A percentile compares a stretch with the other conserved stretches of the same genome.
Evolutionary conservation across 2,113 vertebrate species (phyloP).

Genomic region (Thamnaconus septentrionalis): DNA sequence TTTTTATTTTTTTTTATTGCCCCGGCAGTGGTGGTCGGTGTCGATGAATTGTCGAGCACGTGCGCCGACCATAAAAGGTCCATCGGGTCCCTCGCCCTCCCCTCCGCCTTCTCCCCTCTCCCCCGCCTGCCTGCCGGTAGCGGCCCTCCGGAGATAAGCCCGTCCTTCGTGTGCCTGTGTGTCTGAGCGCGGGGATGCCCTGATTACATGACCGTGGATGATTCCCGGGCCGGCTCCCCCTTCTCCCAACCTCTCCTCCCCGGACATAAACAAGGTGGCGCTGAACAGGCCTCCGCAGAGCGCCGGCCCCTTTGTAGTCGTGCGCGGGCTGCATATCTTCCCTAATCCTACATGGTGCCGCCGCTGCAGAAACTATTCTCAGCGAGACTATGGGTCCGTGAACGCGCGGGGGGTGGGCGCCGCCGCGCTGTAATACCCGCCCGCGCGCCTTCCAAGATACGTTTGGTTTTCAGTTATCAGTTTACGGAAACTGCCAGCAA

Average conservation of each 20-base stretch:
- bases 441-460: constrained; percentile 16
- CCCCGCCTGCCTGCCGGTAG: constrained; percentile 29
- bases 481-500: constrained; percentile 35
- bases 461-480: constrained; percentile 18
- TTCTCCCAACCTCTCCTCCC: constrained; percentile 33
- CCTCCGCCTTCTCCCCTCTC: constrained; percentile 1
- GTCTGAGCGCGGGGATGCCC: constrained; percentile 52
- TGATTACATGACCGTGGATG: constrained; percentile 61
- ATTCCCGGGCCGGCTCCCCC: constrained; percentile 47
- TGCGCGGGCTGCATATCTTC: constrained; percentile 37
- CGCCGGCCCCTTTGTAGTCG: constrained; percentile 53
- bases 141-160: constrained; percentile 62
- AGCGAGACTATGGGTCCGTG: constrained; percentile 16
- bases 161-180: constrained; percentile 55
- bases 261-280: constrained; percentile 59
- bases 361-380: constrained; percentile 19
- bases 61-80: constrained; percentile 35
- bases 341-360: constrained; percentile 39
- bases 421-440: neutral
- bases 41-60: constrained; percentile 33
- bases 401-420: constrained; percentile 29
- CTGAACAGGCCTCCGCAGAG: constrained; percentile 39
- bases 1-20: too few relatives aligned
- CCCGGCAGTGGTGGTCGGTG: constrained; percentile 21
- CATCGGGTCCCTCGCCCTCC: constrained; percentile 12